Evolutionary conservation across 2,888 invertebrate species (phyloP).

Genomic region (Nysson spinosus): DNA sequence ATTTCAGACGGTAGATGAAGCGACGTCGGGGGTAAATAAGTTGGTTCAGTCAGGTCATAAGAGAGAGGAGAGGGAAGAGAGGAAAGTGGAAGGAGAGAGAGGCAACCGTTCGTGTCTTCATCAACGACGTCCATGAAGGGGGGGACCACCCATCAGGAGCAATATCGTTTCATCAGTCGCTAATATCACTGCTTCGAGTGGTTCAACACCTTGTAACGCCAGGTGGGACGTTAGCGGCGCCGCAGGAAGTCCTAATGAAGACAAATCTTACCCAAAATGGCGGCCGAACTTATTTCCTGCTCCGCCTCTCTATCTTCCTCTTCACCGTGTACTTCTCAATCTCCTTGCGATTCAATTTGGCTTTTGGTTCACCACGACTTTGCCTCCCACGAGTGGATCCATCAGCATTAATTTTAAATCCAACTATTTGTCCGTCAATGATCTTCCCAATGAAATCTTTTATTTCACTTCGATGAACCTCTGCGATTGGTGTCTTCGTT

Average conservation of each 20-base stretch:
- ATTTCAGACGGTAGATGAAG: neutral
- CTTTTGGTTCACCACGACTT: neutral
- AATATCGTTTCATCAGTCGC: slow-evolving; percentile 69
- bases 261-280: slow-evolving; percentile 75
- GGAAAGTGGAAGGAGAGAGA: slow-evolving; percentile 54
- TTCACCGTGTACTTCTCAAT: slow-evolving; percentile 4
- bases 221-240: slow-evolving; percentile 72
- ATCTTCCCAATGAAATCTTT: too few relatives aligned
- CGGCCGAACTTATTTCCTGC: slow-evolving; percentile 70
- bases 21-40: slow-evolving; percentile 28
- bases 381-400: too few relatives aligned
- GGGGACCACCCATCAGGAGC: slow-evolving; percentile 70
- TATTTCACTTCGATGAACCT: too few relatives aligned
- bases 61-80: slow-evolving; percentile 39
- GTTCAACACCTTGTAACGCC: slow-evolving; percentile 75
- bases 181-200: slow-evolving; percentile 66
- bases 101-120: slow-evolving; percentile 65
- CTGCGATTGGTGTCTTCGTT: too few relatives aligned
- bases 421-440: too few relatives aligned
- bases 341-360: slow-evolving; percentile 9
- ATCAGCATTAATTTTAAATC: too few relatives aligned
- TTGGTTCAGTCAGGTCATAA: slow-evolving; percentile 34
- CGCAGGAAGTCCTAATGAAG: slow-evolving; percentile 76
- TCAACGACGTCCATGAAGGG: slow-evolving; percentile 54
- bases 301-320: slow-evolving; percentile 40